Evolutionary conservation across 2,888 invertebrate genomes (phyloP), one percentile per base, ranked within the genome.

Genomic region (Heliconius charithonia): DNA sequence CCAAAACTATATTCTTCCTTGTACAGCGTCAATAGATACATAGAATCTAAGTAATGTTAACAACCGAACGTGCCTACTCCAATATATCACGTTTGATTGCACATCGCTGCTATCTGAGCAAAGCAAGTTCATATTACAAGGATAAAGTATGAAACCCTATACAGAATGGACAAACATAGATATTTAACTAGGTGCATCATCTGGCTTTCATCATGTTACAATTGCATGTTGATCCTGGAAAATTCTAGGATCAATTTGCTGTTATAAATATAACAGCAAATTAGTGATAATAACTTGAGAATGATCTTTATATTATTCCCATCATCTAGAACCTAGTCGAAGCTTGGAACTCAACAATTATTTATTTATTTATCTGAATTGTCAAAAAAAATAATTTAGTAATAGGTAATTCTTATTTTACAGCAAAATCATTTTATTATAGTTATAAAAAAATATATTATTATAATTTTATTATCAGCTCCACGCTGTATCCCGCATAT

Each of bases 81-180:
- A 59, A 59, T 72, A 59, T 32, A 59, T 59, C 72, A 72, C 72
- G 72, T 56, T 25, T 72, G 56, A 59, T 59, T 72, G 72, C 59
- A 51, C 72, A 59, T 59, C 59, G 32, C 56, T 16, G 59, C 22
- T 72, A 72, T 72, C 56, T 56, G 56, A 72, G 56, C 56, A n/a
- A 72, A n/a, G 56, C 71, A 56, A 59, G 72, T 59, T 59, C 32
- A 59, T 59, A n/a, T 59, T 59, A 72, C 32, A 72, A 59, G 32
- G 37, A 69, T 69, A 69, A 45, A 25, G 9, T 41, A 37, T 69
- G 69, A 45, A 45, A 69, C 25, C 6, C 72, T 72, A 72, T 72
- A 51, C 56, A 56, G 32, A 22, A 56, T 56, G 41, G 13, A 69
- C 12, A 25, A 41, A 69, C 25, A 67, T 1, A 69, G 6, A 16